These are phyloP conservation scores for Conistra vaccinii DNA, from an alignment of 2,888 invertebrate genomes.

Conservation along the genomic window DNA sequence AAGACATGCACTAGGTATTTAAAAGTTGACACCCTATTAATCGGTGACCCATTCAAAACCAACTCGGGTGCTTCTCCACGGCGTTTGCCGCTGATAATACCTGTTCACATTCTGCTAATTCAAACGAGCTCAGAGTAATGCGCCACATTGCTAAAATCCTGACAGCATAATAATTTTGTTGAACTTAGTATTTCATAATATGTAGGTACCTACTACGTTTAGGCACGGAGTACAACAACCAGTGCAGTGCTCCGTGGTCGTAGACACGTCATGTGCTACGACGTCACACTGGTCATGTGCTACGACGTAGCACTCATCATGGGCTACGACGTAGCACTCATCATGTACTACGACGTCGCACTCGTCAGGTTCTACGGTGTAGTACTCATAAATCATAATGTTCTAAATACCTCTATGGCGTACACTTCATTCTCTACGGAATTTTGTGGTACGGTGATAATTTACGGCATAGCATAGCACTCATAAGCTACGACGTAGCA, in stretches of 20 bases:
- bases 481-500: not conserved
- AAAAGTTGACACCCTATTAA: too few relatives aligned
- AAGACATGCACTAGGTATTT: too few relatives aligned
- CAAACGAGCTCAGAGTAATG: not conserved
- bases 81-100: too few relatives aligned
- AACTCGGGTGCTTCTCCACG: too few relatives aligned
- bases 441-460: not conserved
- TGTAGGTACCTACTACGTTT: not conserved
- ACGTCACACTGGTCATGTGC: too few relatives aligned
- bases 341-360: not conserved
- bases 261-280: too few relatives aligned
- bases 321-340: not conserved
- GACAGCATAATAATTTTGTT: not conserved
- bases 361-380: too few relatives aligned
- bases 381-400: not conserved
- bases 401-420: not conserved
- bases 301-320: not conserved
- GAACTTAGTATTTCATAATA: not conserved
- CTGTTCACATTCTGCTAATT: not conserved
- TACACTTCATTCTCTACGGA: not conserved
- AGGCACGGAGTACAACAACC: too few relatives aligned
- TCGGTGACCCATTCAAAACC: too few relatives aligned
- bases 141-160: not conserved
- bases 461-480: not conserved
- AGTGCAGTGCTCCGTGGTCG: too few relatives aligned